Conservation (phyloP, 2,113 vertebrate genomes). For the Microtus montanus region DNA sequence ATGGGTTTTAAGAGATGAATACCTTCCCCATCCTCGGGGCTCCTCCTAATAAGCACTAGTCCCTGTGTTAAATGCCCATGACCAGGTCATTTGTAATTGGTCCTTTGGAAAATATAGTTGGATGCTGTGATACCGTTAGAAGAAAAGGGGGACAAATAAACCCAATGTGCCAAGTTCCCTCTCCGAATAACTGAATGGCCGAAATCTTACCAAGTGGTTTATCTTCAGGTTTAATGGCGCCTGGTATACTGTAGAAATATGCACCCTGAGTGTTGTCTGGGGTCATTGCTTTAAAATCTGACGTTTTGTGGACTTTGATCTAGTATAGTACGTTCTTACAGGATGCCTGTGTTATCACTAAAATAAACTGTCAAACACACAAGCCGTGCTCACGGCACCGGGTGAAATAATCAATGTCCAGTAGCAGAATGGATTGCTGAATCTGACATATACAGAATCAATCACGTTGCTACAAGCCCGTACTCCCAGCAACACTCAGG, state of each 20-base stretch:
- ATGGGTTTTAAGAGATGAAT: slow-evolving; percentile 75
- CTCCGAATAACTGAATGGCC: slow-evolving; percentile 42
- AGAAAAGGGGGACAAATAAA: slow-evolving; percentile 51
- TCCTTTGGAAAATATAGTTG: slow-evolving; percentile 62
- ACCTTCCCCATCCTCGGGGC: slow-evolving; percentile 70
- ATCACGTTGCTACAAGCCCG: too few relatives aligned
- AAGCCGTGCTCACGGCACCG: background rate
- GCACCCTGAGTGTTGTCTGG: background rate
- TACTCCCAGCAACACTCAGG: background rate
- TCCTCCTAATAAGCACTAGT: slow-evolving; percentile 58
- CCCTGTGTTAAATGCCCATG: slow-evolving; percentile 47
- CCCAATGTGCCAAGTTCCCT: slow-evolving; percentile 20
- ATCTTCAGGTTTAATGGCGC: background rate
- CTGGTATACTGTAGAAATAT: background rate
- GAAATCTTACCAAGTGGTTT: slow-evolving; percentile 35
- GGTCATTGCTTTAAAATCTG: background rate
- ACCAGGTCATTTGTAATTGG: slow-evolving; percentile 62
- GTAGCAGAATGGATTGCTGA: background rate
- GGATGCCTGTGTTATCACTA: slow-evolving; percentile 25
- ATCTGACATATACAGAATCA: background rate
- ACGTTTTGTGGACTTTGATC: background rate
- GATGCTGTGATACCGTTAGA: slow-evolving; percentile 60
- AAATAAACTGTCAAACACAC: slow-evolving; percentile 41
- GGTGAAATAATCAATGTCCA: background rate
- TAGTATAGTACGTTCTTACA: slow-evolving; percentile 22